These are phyloP conservation scores for Brachyhypopomus occidentalis DNA, from an alignment of 2,113 vertebrate species.

Conservation along the genomic window DNA sequence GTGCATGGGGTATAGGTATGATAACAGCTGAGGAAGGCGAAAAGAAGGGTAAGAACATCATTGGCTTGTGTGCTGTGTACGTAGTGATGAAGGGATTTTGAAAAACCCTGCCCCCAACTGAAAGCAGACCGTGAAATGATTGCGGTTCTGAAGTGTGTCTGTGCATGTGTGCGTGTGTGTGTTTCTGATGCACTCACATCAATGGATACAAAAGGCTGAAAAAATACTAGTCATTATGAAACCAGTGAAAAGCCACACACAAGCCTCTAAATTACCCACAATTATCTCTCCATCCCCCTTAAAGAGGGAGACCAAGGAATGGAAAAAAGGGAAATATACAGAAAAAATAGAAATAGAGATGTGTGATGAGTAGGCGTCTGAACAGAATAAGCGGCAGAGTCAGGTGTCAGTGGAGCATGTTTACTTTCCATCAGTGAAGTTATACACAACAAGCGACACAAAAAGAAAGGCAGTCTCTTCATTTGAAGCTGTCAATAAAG, in stretches of 20 bases:
- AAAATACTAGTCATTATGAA: slow-evolving; percentile 44
- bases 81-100: slow-evolving; percentile 26
- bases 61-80: slow-evolving; percentile 14
- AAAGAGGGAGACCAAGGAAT: background rate
- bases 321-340: slow-evolving; percentile 4
- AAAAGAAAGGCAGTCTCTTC: no score
- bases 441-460: no score
- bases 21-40: slow-evolving; percentile 57
- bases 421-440: no score
- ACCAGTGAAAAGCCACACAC: slow-evolving; percentile 5
- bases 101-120: background rate
- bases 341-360: background rate
- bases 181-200: slow-evolving; percentile 31
- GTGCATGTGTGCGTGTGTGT: slow-evolving; percentile 25
- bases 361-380: no score
- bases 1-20: slow-evolving; percentile 63
- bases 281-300: slow-evolving; percentile 24
- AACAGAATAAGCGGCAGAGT: no score
- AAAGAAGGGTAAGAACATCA: background rate
- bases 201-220: slow-evolving; percentile 45
- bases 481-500: no score
- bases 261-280: slow-evolving; percentile 30
- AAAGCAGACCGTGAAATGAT: slow-evolving; percentile 31
- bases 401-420: no score
- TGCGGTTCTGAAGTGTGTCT: background rate